Evolutionary conservation across 2,888 invertebrate genomes (phyloP).

Genomic region (Syritta pipiens): DNA sequence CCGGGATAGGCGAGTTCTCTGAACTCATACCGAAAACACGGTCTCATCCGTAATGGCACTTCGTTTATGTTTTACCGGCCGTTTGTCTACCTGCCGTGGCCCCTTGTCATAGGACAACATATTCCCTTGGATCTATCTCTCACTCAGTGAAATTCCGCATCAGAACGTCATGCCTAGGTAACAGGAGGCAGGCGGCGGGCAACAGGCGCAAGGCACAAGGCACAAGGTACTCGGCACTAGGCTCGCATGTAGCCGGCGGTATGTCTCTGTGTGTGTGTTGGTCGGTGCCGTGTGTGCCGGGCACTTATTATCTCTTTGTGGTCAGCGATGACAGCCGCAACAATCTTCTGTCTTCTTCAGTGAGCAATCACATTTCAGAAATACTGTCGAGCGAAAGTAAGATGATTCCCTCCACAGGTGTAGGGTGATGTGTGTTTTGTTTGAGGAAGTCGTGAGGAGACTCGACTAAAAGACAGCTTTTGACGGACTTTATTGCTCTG

Average conservation of each 20-base stretch:
- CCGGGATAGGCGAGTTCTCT: background rate
- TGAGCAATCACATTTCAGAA: conserved; percentile 66
- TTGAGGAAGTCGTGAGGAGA: too few species aligned
- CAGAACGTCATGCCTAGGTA: conserved; percentile 11
- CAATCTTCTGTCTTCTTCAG: conserved; percentile 67
- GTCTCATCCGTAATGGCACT: conserved; percentile 49
- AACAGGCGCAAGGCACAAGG: conserved; percentile 18
- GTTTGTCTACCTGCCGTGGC: conserved; percentile 62
- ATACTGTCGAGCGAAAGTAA: conserved; percentile 45
- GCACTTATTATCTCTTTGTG: conserved; percentile 69
- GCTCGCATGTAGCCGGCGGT: too few species aligned
- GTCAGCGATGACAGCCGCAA: conserved; percentile 69
- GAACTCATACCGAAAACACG: conserved; percentile 23
- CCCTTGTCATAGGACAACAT: conserved; percentile 62
- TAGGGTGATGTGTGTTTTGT: conserved; percentile 39
- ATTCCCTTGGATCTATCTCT: conserved; percentile 63
- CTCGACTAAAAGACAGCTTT: too few species aligned
- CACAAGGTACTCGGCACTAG: conserved; percentile 30
- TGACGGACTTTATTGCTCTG: too few species aligned
- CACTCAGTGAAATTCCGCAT: conserved; percentile 46
- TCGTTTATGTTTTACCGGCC: conserved; percentile 53
- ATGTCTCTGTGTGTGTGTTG: background rate
- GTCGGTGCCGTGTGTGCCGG: background rate
- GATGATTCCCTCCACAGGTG: conserved; percentile 13
- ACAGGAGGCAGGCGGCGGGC: background rate